Evolutionary conservation across 2,888 invertebrate genomes (phyloP), one percentile per base, ranked within the genome.

Genomic region (Callyntrura sp.): DNA sequence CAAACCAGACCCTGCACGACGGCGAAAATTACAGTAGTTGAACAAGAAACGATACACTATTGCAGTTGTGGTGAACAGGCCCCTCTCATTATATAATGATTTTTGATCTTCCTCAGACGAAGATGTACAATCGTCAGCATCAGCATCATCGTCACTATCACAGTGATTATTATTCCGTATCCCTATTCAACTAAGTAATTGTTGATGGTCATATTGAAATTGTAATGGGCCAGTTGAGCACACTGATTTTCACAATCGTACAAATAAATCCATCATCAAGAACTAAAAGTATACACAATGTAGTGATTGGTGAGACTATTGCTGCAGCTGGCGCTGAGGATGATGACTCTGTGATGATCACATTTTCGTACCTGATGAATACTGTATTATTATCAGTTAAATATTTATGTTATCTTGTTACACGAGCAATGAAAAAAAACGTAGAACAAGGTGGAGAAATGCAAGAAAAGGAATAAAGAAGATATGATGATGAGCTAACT

Each of bases 231-330:
- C n/a, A 73, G 17, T 20, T 45, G 23, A n/a, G n/a, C n/a, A n/a
- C n/a, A 25, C 76, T 76, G 76, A 51, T 76, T 76, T 76, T 51
- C 76, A 76, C 76, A 76, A 76, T 76, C n/a, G 51, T 25, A 51
- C 51, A 48, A 48, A 51, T 76, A 76, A 76, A 73, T 48, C 45
- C 73, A 73, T 73, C 73, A 45, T 70, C 14, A 45, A 5, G 43
- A 68, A 11, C 8, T 45, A 70, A 70, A 70, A n/a, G n/a, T n/a
- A 14, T 43, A n/a, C 48, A 17, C 9, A 51, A 23, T 2, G 76
- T n/a, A n/a, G n/a, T n/a, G 48, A 12, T 28, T 25, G 76, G 23
- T 1, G 35, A 73, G n/a, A n/a, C n/a, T n/a, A n/a, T n/a, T n/a
- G n/a, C n/a, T n/a, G n/a, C n/a, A n/a, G n/a, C n/a, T n/a, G n/a